Percentiles rank a stretch among this genome's conserved stretches.
Conservation (phyloP, 2,888 invertebrate species). For the Drosophila algonquin region DNA sequence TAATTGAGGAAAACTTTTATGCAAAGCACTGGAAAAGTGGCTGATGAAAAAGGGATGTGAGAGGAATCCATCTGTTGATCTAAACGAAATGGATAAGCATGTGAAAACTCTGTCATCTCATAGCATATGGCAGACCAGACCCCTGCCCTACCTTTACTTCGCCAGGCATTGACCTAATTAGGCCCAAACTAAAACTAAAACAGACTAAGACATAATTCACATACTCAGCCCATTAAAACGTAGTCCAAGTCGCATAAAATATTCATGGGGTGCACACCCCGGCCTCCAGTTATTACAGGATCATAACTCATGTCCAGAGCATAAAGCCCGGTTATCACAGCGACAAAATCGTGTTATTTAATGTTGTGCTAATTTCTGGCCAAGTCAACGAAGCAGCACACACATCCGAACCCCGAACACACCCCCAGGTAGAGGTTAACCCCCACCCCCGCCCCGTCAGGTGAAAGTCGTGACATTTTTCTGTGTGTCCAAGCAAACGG, state of each 20-base stretch:
- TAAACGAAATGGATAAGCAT: too few species aligned
- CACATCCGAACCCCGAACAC: conserved; percentile 7
- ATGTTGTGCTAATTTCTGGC: conserved; percentile 78
- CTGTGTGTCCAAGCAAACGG: conserved; percentile 44
- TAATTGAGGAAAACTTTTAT: conserved; percentile 31
- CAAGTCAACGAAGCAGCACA: conserved; percentile 36
- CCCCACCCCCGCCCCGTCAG: conserved; percentile 40
- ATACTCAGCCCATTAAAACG: conserved; percentile 48
- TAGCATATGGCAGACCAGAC: not conserved
- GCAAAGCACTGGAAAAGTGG: not conserved
- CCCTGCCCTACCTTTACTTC: not conserved
- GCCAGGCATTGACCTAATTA: conserved; percentile 63
- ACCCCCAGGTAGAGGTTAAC: conserved; percentile 15
- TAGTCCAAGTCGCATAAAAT: conserved; percentile 50
- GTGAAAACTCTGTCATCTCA: too few species aligned
- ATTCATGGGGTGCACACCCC: conserved; percentile 52
- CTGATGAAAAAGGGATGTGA: not conserved
- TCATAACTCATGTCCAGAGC: conserved; percentile 71
- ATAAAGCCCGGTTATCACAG: conserved; percentile 60
- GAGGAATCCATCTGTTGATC: not conserved
- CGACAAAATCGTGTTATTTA: conserved; percentile 74
- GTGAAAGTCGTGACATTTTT: conserved; percentile 76
- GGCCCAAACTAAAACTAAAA: conserved; percentile 27
- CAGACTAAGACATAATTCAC: conserved; percentile 45
- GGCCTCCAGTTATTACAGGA: conserved; percentile 45